Evolutionary conservation across 2,113 vertebrate genomes (phyloP).

Genomic region (Ceratotherium simum): DNA sequence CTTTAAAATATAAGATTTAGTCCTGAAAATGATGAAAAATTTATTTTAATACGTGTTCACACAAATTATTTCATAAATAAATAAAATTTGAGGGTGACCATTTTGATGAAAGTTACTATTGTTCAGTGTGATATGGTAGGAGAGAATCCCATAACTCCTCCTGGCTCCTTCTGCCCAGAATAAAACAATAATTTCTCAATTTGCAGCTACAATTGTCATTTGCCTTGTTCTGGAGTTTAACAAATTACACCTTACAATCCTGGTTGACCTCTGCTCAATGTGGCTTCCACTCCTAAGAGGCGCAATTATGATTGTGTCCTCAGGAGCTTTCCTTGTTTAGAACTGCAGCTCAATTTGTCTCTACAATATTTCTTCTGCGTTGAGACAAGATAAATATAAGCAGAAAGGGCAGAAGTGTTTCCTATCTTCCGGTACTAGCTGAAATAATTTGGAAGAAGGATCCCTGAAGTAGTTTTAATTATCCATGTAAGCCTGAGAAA

Average conservation of each 20-base stretch:
- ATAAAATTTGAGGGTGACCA: neutral
- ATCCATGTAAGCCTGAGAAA: neutral
- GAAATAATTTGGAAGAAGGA: constrained; percentile 31
- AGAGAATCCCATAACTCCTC: neutral
- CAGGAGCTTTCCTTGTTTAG: neutral
- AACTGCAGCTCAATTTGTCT: neutral
- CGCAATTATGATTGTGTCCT: neutral
- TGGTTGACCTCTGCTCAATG: neutral
- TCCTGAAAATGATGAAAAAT: neutral
- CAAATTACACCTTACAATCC: neutral
- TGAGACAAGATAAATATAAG: constrained; percentile 36
- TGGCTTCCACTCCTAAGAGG: neutral
- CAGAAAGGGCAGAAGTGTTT: neutral
- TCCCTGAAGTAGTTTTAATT: neutral
- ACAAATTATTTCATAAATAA: neutral
- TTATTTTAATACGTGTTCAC: neutral
- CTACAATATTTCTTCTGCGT: neutral
- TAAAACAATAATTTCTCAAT: neutral
- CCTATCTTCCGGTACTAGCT: neutral
- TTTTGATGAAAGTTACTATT: neutral
- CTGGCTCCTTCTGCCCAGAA: neutral
- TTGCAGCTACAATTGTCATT: neutral
- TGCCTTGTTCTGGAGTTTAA: neutral
- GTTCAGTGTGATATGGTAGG: neutral
- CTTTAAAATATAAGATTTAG: neutral